Base-by-base conservation (phyloP, 30 jellyfish, hydroid and myxozoan genomes). In the Turritopsis dohrnii region DNA sequence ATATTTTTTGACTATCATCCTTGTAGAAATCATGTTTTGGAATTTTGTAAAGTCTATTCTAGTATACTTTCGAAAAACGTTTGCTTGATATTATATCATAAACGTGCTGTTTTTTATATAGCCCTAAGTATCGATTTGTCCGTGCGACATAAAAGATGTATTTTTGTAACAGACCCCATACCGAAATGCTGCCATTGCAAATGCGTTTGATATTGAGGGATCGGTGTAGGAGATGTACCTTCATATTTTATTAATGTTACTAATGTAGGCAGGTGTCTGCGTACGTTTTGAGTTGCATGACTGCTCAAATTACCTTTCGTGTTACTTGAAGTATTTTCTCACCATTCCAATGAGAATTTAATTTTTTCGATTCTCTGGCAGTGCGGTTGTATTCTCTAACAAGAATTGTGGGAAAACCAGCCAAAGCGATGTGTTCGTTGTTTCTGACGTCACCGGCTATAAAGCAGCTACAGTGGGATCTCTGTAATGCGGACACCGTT, bases 331-430 rank as follows among this genome's bases (percentile, higher is more conserved):
- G 77, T 17, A 65, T 65, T 21, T 23, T 29, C 21, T 79, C 85
- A 0, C 90, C 90, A 29, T 41, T 75, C 93, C 93, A 85, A 21
- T 79, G 85, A 0, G 79, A 86, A 75, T 85, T 85, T 7, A 69
- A 27, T 1, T 18, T 53, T 18, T 52, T 27, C 18, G 77, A 66
- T 23, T 31, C 60, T 29, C 29, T 79, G 19, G 90, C 93, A 28
- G 77, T 79, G 18, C 90, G 84, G 29, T 85, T 85, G 54, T 85
- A 91, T 31, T 85, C 89, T 8, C 93, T 91, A 1, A 74, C 84
- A 52, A 53, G 52, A 18, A 85, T 17, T 21, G 93, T 85, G 71
- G 79, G 93, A 30, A 85, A 54, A 3, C 81, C 41, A 23, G 85
- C 54, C 52, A 85, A 69, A 26, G 65, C 89, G 17, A 66, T 53